Evolutionary conservation across 1,140 invertebrate species (phyloP).

Genomic region (Pristionchus pacificus): DNA sequence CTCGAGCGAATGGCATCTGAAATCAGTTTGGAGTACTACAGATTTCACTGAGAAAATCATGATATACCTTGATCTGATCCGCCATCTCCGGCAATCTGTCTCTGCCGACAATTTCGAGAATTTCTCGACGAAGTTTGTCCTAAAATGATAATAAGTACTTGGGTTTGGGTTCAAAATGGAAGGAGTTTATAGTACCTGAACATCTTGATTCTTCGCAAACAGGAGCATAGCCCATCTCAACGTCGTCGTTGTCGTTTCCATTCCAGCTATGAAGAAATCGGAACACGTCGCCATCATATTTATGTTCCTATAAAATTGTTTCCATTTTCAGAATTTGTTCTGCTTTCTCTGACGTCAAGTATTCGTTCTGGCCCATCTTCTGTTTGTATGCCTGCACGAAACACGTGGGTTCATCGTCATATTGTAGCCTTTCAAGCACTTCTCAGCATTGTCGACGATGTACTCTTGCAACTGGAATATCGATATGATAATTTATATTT

Average conservation of each 20-base stretch:
- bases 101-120: neutral
- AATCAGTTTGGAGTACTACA: neutral
- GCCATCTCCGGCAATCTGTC: neutral
- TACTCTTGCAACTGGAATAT: too few relatives aligned
- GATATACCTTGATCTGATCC: too few relatives aligned
- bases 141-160: constrained; percentile 1
- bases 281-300: too few relatives aligned
- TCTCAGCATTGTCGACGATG: too few relatives aligned
- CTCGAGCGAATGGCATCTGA: neutral
- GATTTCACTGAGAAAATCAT: too few relatives aligned
- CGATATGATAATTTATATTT: too few relatives aligned
- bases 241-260: constrained; percentile 12
- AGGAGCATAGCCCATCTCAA: constrained; percentile 1
- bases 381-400: constrained; percentile 7
- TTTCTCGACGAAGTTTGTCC: constrained; percentile 6
- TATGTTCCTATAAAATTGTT: too few relatives aligned
- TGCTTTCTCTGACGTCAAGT: neutral
- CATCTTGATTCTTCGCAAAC: constrained; percentile 2
- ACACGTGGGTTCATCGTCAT: constrained; percentile 13
- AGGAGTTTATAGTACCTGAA: too few relatives aligned
- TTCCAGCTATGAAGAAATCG: constrained; percentile 16
- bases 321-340: too few relatives aligned
- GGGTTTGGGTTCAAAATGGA: neutral
- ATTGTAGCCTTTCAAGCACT: too few relatives aligned
- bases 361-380: neutral